Conservation (phyloP, 1,140 invertebrate species). For the Drosophila auraria region DNA sequence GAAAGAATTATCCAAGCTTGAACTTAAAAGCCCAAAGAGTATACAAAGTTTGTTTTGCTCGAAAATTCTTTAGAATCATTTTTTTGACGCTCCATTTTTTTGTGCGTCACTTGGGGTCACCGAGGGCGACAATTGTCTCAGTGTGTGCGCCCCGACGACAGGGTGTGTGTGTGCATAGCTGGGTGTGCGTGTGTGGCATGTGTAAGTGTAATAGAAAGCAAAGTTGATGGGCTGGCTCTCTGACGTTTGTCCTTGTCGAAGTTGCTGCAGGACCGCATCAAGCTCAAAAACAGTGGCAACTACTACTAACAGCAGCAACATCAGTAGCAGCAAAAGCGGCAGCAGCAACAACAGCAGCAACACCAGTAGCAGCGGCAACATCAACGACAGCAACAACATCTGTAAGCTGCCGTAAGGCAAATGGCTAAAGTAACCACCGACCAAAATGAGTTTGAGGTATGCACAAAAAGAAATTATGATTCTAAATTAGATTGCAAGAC, state of each 20-base stretch:
- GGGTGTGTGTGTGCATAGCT: slow-evolving; percentile 23
- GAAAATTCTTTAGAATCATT: slow-evolving; percentile 9
- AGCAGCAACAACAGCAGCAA: slow-evolving; percentile 23
- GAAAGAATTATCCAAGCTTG: no score
- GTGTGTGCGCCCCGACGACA: slow-evolving; percentile 3
- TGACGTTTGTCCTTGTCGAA: slow-evolving; percentile 50
- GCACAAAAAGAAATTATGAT: slow-evolving; percentile 7
- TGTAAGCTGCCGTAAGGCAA: slow-evolving; percentile 70
- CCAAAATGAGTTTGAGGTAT: slow-evolving; percentile 73
- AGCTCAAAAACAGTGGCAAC: slow-evolving; percentile 38
- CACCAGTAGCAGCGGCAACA: slow-evolving; percentile 31
- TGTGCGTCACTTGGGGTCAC: slow-evolving; percentile 65
- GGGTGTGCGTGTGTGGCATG: slow-evolving; percentile 60
- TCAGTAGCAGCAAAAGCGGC: slow-evolving; percentile 8
- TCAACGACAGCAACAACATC: slow-evolving; percentile 31
- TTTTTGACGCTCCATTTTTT: slow-evolving; percentile 46
- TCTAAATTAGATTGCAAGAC: neutral
- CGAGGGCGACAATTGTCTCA: slow-evolving; percentile 75
- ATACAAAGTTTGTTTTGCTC: neutral
- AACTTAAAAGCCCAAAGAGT: neutral
- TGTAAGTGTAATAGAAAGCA: slow-evolving; percentile 81
- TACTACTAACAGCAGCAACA: slow-evolving; percentile 29
- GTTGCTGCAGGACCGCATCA: slow-evolving; percentile 65
- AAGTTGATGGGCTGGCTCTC: slow-evolving; percentile 69
- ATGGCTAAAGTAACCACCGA: slow-evolving; percentile 79